phyloP scores from a whole-genome alignment of 2,113 vertebrate species.

The Bambusicola thoracicus region DNA sequence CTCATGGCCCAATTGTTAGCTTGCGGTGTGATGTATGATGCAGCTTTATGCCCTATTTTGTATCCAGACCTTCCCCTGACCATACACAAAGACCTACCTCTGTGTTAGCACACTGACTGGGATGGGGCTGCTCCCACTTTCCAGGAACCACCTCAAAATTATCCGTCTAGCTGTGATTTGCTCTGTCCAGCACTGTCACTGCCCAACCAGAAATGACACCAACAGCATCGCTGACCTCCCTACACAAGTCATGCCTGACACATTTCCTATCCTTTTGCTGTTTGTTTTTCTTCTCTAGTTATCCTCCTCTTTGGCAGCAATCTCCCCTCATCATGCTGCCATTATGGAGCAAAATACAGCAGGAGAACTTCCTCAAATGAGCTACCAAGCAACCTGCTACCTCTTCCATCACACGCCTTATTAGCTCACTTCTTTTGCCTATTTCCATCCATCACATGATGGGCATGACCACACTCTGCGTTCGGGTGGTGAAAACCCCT shows the following conservation, averaged over 20 bases:
- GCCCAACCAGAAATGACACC: not conserved
- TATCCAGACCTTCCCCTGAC: not conserved
- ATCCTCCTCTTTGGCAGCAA: not conserved
- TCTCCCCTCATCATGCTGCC: not conserved
- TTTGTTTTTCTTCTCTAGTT: not conserved
- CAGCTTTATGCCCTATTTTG: not conserved
- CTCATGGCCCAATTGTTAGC: not conserved
- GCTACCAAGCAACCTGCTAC: not conserved
- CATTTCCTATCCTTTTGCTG: not conserved
- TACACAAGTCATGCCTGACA: not conserved
- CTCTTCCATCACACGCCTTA: not conserved
- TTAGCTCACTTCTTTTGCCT: not conserved
- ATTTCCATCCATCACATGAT: not conserved
- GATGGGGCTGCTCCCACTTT: not conserved
- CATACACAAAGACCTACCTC: not conserved
- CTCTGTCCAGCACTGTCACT: rapidly evolving
- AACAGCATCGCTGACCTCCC: not conserved
- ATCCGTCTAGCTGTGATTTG: not conserved
- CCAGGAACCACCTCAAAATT: not conserved
- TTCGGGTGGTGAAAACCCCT: not conserved
- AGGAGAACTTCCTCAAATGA: not conserved
- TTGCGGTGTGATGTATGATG: not conserved
- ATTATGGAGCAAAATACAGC: not conserved
- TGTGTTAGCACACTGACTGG: not conserved
- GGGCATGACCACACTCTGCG: not conserved